Evolutionary conservation across 2,113 vertebrate species (phyloP).

Genomic region (Apeltes quadracus): DNA sequence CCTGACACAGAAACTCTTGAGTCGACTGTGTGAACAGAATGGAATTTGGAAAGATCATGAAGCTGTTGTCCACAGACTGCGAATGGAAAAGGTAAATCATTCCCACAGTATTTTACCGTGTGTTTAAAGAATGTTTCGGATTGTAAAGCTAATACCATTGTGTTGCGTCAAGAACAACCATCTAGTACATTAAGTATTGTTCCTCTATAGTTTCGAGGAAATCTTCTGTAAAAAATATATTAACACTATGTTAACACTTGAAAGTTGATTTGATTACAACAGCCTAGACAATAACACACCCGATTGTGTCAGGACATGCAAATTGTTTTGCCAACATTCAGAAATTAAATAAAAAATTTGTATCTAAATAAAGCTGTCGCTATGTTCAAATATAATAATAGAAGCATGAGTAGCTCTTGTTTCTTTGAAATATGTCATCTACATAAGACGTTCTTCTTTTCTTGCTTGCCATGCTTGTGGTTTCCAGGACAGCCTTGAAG

Average conservation of each 20-base stretch:
- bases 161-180: background rate
- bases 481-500: conserved; percentile 90
- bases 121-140: background rate
- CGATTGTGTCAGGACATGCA: background rate
- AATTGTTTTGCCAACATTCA: background rate
- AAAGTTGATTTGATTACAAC: background rate
- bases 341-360: no score
- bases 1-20: conserved; percentile 88
- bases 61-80: conserved; percentile 88
- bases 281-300: background rate
- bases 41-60: conserved; percentile 91
- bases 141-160: background rate
- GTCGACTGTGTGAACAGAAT: conserved; percentile 92
- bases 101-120: background rate
- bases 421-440: background rate
- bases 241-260: background rate
- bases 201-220: background rate
- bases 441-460: background rate
- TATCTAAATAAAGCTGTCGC: background rate
- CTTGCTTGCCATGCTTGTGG: conserved; percentile 1
- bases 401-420: background rate
- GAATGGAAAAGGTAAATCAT: conserved; percentile 89
- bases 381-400: background rate
- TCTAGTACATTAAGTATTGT: background rate
- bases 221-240: background rate